Base-by-base conservation (phyloP, 1,140 invertebrate species). In the Octopus bimaculoides region DNA sequence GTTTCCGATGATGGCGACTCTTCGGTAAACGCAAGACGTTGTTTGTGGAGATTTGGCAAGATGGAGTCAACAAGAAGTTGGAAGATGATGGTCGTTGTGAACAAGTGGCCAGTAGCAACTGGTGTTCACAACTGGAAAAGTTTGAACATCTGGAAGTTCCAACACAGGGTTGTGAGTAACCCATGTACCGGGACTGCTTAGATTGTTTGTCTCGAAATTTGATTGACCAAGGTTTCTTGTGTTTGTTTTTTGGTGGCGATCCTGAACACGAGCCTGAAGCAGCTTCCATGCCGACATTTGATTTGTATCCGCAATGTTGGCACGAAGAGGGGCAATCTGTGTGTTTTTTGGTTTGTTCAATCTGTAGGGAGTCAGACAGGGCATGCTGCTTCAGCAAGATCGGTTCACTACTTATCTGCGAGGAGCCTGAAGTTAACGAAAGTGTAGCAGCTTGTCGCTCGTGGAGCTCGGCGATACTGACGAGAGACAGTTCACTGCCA, bases 401-500 rank as follows among this genome's bases (percentile, higher is more conserved):
- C 26, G 26, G 26, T 41, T 41, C 26, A 41, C 26, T 41, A 41
- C 26, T 41, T 41, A 41, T 41, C 26, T 41, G 26, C 26, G 26
- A 41, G 26, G 26, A 41, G 26, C 26, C 26, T 41, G 26, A 41
- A 41, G 26, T 41, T 41, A 41, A 41, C 26, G 26, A 41, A 41
- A 41, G 26, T 41, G 26, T 41, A 66, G 61, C n/a, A 66, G 61
- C 2, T 66, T 66, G 12, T 66, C 61, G 12, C 12, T 84, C 82
- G 14, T 82, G 56, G 9, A 76, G 77, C 76, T 85, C 84, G 8
- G 83, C 82, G 41, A 85, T 77, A 73, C 87, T 88, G 75, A 86
- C 86, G 0, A 88, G 81, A 26, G 87, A 88, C 1, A 88, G 54
- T 78, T 88, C 87, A 79, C 86, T 88, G 5, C 87, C 87, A 85